These are phyloP conservation scores for Rotaria socialis DNA, from an alignment of 2,888 invertebrate species.

Conservation along the genomic window DNA sequence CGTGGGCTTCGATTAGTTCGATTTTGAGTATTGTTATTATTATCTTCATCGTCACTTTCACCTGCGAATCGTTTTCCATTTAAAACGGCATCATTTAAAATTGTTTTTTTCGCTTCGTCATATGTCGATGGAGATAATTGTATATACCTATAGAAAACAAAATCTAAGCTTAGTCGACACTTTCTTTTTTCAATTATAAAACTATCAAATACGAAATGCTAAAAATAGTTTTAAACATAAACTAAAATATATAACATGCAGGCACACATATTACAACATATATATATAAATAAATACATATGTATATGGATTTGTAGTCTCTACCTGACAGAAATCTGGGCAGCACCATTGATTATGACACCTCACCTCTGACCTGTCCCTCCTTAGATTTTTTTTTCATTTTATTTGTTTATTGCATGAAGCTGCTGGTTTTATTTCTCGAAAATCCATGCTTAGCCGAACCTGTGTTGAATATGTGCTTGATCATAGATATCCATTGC, in stretches of 20 bases:
- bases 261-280: neutral
- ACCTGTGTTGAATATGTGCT: conserved; percentile 24
- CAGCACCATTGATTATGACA: neutral
- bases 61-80: neutral
- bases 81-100: neutral
- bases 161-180: too few relatives aligned
- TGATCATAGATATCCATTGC: neutral
- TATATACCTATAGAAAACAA: neutral
- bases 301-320: neutral
- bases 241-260: neutral
- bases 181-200: too few relatives aligned
- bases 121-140: conserved; percentile 17
- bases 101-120: neutral
- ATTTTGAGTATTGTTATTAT: neutral
- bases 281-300: neutral
- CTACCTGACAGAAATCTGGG: conserved; percentile 7
- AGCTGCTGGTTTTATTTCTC: neutral
- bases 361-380: conserved; percentile 6
- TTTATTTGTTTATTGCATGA: neutral
- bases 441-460: neutral
- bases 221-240: neutral
- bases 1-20: neutral
- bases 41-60: neutral
- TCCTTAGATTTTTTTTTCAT: neutral
- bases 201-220: too few relatives aligned